phyloP scores from a whole-genome alignment of 1,140 invertebrate genomes.

The Drosophila orosa region DNA sequence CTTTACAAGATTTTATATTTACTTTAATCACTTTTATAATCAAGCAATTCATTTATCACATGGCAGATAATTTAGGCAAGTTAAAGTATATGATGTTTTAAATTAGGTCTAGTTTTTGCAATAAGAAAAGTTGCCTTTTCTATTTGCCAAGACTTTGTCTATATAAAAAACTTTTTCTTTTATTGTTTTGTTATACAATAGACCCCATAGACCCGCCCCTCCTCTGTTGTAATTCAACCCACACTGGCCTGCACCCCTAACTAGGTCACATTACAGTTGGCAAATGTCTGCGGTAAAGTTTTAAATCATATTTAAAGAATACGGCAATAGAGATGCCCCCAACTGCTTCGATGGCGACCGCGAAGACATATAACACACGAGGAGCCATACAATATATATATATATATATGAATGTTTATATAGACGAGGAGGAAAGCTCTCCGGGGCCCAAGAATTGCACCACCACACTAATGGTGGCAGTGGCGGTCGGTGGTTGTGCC shows the following conservation, averaged over 20 bases:
- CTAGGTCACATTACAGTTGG: slow-evolving; percentile 52
- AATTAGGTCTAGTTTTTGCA: not conserved
- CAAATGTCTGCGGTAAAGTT: slow-evolving; percentile 49
- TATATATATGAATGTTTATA: not conserved
- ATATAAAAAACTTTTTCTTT: slow-evolving; percentile 21
- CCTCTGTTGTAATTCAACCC: slow-evolving; percentile 1
- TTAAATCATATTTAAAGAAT: slow-evolving; percentile 55
- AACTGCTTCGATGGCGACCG: slow-evolving; percentile 35
- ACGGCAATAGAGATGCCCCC: slow-evolving; percentile 45
- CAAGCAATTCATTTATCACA: not conserved
- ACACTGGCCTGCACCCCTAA: slow-evolving; percentile 23
- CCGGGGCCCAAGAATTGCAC: slow-evolving; percentile 51
- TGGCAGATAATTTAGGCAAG: not conserved
- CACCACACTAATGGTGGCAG: slow-evolving; percentile 44
- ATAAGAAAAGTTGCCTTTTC: slow-evolving; percentile 2
- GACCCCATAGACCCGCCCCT: not conserved
- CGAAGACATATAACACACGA: slow-evolving; percentile 44
- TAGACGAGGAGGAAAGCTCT: slow-evolving; percentile 60
- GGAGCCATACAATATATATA: slow-evolving; percentile 9
- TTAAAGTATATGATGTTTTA: not conserved
- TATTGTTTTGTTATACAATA: slow-evolving; percentile 23
- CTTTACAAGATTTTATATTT: not conserved
- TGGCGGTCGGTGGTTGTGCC: slow-evolving; percentile 17
- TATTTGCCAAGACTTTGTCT: slow-evolving; percentile 9
- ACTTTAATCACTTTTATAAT: not conserved